These are phyloP conservation scores for Rhinophrynus dorsalis DNA, from an alignment of 2,797 vertebrate genomes.

Conservation along the genomic window DNA sequence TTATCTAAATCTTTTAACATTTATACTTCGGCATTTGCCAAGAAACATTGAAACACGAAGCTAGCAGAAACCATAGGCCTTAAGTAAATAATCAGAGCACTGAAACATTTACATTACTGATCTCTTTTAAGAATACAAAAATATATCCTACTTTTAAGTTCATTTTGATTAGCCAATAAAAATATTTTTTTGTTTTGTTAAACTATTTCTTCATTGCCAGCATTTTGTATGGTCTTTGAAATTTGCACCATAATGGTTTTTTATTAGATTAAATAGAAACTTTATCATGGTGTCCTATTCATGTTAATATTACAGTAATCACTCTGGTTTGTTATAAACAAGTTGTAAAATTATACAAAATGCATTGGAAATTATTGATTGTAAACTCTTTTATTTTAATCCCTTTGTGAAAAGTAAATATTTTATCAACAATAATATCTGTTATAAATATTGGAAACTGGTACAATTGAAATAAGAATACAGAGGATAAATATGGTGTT, in stretches of 20 bases:
- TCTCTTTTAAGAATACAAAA: slow-evolving; percentile 37
- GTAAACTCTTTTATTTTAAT: not conserved
- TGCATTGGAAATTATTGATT: not conserved
- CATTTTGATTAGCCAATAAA: not conserved
- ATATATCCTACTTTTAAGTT: not conserved
- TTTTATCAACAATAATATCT: not conserved
- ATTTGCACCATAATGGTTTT: not conserved
- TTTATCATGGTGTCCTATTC: not conserved
- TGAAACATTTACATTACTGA: slow-evolving; percentile 33
- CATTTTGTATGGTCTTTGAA: slow-evolving; percentile 13
- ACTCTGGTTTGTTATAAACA: not conserved
- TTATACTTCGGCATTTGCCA: not conserved
- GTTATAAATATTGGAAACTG: no score
- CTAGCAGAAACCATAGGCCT: not conserved
- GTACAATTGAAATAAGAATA: no score
- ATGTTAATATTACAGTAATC: not conserved
- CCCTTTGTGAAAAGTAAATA: slow-evolving; percentile 7
- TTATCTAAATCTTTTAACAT: not conserved
- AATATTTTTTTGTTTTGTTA: not conserved
- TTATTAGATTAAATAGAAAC: not conserved
- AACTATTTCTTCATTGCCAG: not conserved
- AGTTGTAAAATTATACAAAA: not conserved
- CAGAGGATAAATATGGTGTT: no score
- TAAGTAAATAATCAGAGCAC: slow-evolving; percentile 17
- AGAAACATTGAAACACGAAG: not conserved